Evolutionary conservation across 2,113 vertebrate species (phyloP), one percentile per base, ranked within the genome.

Genomic region (Chloroceryle aenea): DNA sequence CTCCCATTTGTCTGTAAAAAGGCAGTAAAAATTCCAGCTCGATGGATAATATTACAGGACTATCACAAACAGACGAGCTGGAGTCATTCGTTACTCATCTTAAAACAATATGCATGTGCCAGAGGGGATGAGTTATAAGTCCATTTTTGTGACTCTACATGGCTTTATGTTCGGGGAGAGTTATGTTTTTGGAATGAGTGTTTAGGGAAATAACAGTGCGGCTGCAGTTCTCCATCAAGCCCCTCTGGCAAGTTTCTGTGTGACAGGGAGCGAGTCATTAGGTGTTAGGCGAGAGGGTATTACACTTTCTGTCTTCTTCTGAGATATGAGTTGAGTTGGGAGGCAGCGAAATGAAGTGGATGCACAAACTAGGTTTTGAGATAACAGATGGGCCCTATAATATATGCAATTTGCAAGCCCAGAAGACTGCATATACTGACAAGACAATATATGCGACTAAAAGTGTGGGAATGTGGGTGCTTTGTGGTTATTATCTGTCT

Each of bases 231-330:
- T 97, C 96, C 74, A 95, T 97, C 95, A 96, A 94, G 68, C 47
- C 92, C 96, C 83, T 90, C 79, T 64, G 92, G 96, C 95, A 92
- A 94, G 88, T 85, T 93, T 56, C 92, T 50, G n/a, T 82, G 76
- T 92, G 95, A 96, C 95, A 94, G 69, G 83, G 90, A 96, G 77
- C 80, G 27, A 92, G 93, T 97, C 96, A 93, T 95, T 95, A 97
- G 96, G 92, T 89, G 92, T 90, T 86, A 90, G 90, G 88, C 29
- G 2, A 90, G 92, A 96, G 59, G 53, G 62, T 93, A 94, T 95
- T 96, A 93, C 88, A 66, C 80, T 95, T 93, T 74, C 92, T 96
- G 93, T 96, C 96, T 90, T 85, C 87, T 90, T 62, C 88, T 95
- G 95, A 94, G 93, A 93, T 86, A 94, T 88, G 95, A 90, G 52